These are phyloP conservation scores for Drosophila orosa DNA, from an alignment of 1,140 invertebrate species.

Conservation along the genomic window DNA sequence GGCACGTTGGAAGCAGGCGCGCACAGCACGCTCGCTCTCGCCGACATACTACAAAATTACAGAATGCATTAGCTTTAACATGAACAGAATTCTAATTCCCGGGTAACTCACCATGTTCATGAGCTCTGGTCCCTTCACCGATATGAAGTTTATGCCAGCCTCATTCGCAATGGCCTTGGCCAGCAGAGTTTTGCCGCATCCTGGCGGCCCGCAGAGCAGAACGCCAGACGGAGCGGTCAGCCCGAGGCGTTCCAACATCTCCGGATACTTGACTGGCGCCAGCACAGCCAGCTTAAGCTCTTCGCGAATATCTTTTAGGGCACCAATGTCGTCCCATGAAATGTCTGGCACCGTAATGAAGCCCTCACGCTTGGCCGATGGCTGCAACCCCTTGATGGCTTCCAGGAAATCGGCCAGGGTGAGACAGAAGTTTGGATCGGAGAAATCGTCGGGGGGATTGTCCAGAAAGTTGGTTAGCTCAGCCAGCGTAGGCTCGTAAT, in stretches of 20 bases:
- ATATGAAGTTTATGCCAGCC: constrained; percentile 98
- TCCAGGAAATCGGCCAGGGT: constrained; percentile 90
- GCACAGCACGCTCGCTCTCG: constrained; percentile 98
- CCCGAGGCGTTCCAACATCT: constrained; percentile 91
- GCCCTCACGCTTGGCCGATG: constrained; percentile 98
- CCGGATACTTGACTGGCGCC: constrained; percentile 94
- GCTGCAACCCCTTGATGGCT: constrained; percentile 93
- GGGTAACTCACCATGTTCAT: constrained; percentile 92
- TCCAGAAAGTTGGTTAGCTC: constrained; percentile 86
- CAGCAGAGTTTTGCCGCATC: constrained; percentile 95
- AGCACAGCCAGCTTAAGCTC: constrained; percentile 96
- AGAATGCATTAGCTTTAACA: not conserved
- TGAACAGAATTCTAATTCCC: too few relatives aligned
- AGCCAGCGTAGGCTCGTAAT: constrained; percentile 71
- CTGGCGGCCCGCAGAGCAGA: constrained; percentile 96
- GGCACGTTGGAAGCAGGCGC: constrained; percentile 97
- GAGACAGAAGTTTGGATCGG: constrained; percentile 86
- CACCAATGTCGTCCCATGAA: constrained; percentile 98
- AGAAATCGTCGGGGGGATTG: constrained; percentile 73
- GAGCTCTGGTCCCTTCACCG: constrained; percentile 98
- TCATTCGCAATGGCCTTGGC: constrained; percentile 98
- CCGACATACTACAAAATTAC: constrained; percentile 93
- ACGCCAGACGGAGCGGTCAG: constrained; percentile 93
- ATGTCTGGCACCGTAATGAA: constrained; percentile 98
- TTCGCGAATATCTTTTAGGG: constrained; percentile 93